Conservation (phyloP, 2,888 invertebrate genomes). For the Cosmia pyralina region DNA sequence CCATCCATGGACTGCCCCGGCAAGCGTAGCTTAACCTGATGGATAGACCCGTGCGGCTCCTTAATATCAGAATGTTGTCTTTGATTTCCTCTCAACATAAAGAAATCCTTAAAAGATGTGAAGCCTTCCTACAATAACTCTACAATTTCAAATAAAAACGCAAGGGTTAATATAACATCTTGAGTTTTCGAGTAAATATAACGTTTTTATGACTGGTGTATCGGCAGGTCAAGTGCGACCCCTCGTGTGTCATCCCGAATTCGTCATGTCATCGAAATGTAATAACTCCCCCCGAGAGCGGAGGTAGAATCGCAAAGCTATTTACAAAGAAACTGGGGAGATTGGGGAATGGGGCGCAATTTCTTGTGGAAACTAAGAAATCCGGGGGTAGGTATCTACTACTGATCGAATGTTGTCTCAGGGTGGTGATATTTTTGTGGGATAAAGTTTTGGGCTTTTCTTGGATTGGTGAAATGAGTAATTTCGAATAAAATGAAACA, state of each 20-base stretch:
- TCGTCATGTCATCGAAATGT: conserved; percentile 89
- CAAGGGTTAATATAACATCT: conserved; percentile 56
- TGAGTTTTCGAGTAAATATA: conserved; percentile 59
- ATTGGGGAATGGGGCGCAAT: conserved; percentile 70
- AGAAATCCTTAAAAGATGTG: too few relatives aligned
- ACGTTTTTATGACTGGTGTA: conserved; percentile 60
- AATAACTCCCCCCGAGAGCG: conserved; percentile 83
- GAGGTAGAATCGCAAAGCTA: conserved; percentile 80
- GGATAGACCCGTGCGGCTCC: too few relatives aligned
- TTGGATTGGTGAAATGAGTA: background rate
- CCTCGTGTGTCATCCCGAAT: conserved; percentile 81
- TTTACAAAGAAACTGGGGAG: conserved; percentile 83
- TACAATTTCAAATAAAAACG: conserved; percentile 29
- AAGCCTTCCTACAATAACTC: background rate
- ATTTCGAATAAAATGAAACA: background rate
- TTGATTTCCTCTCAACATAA: background rate
- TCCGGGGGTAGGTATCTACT: conserved; percentile 68
- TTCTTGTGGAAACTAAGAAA: conserved; percentile 77
- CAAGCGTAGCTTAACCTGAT: too few relatives aligned
- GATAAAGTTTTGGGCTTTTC: conserved; percentile 23
- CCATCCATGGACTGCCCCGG: too few relatives aligned
- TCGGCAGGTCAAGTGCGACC: conserved; percentile 77
- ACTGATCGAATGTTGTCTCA: conserved; percentile 67
- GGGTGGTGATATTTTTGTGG: conserved; percentile 30
- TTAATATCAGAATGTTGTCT: too few relatives aligned